Percentiles rank a stretch among this genome's conserved stretches.
These are phyloP conservation scores for Pammene fasciana DNA, from an alignment of 2,888 invertebrate genomes.

Conservation along the genomic window DNA sequence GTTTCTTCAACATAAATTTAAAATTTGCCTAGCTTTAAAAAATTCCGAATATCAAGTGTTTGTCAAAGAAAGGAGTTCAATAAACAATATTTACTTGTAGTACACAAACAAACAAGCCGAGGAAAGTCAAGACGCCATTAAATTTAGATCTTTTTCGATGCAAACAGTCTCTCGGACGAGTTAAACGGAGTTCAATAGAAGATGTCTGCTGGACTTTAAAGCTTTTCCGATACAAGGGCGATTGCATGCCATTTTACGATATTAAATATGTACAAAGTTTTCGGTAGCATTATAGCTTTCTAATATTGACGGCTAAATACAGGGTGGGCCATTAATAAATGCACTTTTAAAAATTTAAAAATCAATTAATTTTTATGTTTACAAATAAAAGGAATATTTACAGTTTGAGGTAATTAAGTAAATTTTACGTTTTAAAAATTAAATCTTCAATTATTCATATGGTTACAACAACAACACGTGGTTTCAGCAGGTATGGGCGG, in stretches of 20 bases:
- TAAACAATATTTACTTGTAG: constrained; percentile 2
- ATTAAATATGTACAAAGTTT: too few species aligned
- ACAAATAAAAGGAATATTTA: too few species aligned
- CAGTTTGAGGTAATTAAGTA: too few species aligned
- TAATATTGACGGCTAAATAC: too few species aligned
- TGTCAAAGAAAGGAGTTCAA: background rate
- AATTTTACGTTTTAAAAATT: too few species aligned
- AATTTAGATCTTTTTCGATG: constrained; percentile 23
- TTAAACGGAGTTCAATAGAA: constrained; percentile 22
- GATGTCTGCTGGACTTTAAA: constrained; percentile 13
- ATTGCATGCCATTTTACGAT: constrained; percentile 8
- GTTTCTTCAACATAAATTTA: background rate
- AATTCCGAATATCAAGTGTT: background rate
- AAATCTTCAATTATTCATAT: too few species aligned
- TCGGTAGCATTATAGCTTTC: too few species aligned
- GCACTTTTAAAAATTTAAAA: too few species aligned
- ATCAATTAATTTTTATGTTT: too few species aligned
- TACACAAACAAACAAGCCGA: constrained; percentile 2
- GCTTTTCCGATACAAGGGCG: constrained; percentile 1
- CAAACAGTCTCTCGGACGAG: constrained; percentile 25
- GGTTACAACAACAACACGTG: too few species aligned
- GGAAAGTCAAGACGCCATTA: constrained; percentile 14
- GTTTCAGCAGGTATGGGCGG: too few species aligned
- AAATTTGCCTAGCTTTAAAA: background rate
- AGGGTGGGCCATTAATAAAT: too few species aligned